Evolutionary conservation across 2,888 invertebrate species (phyloP).

Genomic region (Cosmia trapezina): DNA sequence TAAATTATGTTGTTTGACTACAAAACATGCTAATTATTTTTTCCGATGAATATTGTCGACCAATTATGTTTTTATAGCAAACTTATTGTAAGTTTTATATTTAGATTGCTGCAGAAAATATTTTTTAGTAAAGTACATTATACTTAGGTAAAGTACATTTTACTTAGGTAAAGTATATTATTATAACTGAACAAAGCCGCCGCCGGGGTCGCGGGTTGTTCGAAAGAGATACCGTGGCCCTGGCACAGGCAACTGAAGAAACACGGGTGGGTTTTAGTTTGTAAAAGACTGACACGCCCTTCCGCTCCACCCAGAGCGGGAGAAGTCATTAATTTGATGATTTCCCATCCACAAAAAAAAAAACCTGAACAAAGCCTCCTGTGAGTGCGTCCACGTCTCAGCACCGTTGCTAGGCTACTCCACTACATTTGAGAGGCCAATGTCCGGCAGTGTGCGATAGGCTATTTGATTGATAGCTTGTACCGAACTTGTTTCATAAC

Average conservation of each 20-base stretch:
- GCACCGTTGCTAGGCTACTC: background rate
- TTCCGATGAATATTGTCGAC: background rate
- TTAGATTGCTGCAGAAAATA: background rate
- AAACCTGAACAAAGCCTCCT: background rate
- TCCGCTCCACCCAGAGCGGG: no score
- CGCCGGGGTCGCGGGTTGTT: no score
- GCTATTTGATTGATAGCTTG: background rate
- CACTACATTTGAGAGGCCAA: background rate
- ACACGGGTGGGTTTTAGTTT: no score
- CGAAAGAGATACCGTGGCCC: no score
- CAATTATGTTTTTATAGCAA: background rate
- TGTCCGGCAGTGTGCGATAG: background rate
- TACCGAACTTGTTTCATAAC: slow-evolving; percentile 18
- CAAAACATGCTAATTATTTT: slow-evolving; percentile 1
- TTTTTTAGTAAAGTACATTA: no score
- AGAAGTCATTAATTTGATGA: no score
- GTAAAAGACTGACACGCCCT: no score
- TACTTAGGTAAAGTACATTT: no score
- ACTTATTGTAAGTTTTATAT: background rate
- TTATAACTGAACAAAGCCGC: no score
- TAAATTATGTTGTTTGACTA: background rate
- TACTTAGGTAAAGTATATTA: no score
- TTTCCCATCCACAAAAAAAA: no score
- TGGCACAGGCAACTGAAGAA: no score
- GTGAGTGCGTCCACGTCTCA: background rate